These are phyloP conservation scores for Agonopterix subpropinquella DNA, from an alignment of 2,888 invertebrate species.

Conservation along the genomic window DNA sequence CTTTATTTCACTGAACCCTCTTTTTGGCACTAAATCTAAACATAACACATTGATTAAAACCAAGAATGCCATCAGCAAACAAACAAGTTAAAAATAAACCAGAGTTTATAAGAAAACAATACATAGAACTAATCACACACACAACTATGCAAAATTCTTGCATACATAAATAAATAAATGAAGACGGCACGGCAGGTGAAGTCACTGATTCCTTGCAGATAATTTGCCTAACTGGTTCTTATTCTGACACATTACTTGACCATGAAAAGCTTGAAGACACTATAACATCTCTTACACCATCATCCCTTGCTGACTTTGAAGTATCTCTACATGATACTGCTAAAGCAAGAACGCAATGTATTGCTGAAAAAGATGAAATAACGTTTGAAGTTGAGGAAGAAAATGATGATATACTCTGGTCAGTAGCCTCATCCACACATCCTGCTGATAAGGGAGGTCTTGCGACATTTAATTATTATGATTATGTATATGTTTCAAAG, in stretches of 20 bases:
- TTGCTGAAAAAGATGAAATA: neutral
- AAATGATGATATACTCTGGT: conserved; percentile 33
- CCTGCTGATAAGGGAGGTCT: conserved; percentile 46
- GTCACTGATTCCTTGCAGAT: conserved; percentile 61
- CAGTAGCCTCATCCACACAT: conserved; percentile 44
- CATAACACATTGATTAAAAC: too few relatives aligned
- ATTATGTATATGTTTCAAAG: conserved; percentile 54
- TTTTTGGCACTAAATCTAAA: too few relatives aligned
- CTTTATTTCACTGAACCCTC: too few relatives aligned
- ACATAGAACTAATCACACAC: conserved; percentile 7
- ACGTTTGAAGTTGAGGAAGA: conserved; percentile 11
- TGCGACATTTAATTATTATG: conserved; percentile 65
- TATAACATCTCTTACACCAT: conserved; percentile 4
- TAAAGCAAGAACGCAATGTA: conserved; percentile 14
- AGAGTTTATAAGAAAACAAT: conserved; percentile 2
- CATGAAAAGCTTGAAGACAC: conserved; percentile 12
- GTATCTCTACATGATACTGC: neutral
- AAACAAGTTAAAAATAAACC: too few relatives aligned
- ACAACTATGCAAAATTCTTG: conserved; percentile 4
- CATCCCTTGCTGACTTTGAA: conserved; percentile 19
- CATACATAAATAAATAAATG: conserved; percentile 35
- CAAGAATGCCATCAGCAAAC: too few relatives aligned
- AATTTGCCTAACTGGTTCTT: conserved; percentile 70
- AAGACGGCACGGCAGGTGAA: conserved; percentile 65
- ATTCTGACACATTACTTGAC: conserved; percentile 43